Percentiles rank a stretch among this genome's conserved stretches.
Evolutionary conservation across 2,113 vertebrate genomes (phyloP).

Genomic region (Gobio gobio): DNA sequence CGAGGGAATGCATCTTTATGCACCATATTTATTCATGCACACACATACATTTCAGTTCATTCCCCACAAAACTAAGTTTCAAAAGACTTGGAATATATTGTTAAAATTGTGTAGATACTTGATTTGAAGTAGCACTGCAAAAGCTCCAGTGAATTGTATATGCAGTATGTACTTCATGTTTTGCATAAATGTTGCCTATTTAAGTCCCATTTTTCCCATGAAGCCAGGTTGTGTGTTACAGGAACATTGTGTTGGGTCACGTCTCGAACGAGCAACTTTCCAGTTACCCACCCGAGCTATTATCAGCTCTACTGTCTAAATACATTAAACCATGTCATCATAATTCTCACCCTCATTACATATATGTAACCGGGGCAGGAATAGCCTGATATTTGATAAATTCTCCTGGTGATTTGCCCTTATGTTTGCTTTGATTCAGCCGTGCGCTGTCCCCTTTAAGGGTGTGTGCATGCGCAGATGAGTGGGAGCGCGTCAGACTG

Average conservation of each 20-base stretch:
- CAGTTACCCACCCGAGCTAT: not conserved
- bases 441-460: too few species aligned
- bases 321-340: not conserved
- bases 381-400: too few species aligned
- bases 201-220: not conserved
- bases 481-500: too few species aligned
- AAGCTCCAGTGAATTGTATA: not conserved
- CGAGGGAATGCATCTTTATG: not conserved
- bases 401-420: too few species aligned
- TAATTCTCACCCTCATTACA: slow-evolving; percentile 12
- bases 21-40: not conserved
- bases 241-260: not conserved
- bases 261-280: not conserved
- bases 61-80: not conserved
- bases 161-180: not conserved
- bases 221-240: not conserved
- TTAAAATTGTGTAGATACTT: not conserved
- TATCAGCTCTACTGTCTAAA: not conserved
- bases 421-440: too few species aligned
- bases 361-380: too few species aligned
- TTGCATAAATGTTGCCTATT: not conserved
- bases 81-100: not conserved
- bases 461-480: too few species aligned
- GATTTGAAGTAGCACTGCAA: not conserved
- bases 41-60: not conserved